phyloP scores from a whole-genome alignment of 2,113 vertebrate species.

The Megaceryle maxima region DNA sequence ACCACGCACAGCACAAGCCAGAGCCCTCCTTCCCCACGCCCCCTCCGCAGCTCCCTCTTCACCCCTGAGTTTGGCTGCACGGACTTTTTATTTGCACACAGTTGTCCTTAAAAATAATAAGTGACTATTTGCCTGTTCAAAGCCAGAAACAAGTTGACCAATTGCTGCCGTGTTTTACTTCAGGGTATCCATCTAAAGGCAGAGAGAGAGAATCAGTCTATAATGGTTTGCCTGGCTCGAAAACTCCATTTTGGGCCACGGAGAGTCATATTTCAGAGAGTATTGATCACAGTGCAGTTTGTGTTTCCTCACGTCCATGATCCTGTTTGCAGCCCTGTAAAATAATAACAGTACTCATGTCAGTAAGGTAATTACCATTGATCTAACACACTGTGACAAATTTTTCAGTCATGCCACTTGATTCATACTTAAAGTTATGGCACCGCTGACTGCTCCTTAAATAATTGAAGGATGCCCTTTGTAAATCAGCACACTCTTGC shows the following conservation, averaged over 20 bases:
- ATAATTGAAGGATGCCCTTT: conserved; percentile 76
- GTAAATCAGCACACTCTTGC: conserved; percentile 68
- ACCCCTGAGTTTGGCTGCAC: conserved; percentile 12
- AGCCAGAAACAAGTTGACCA: conserved; percentile 74
- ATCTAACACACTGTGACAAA: conserved; percentile 93
- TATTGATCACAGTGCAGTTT: conserved; percentile 89
- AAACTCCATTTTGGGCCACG: conserved; percentile 84
- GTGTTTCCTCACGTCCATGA: conserved; percentile 85
- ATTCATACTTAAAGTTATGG: conserved; percentile 87
- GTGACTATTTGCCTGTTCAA: conserved; percentile 74
- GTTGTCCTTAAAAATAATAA: conserved; percentile 75
- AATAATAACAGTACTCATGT: conserved; percentile 98
- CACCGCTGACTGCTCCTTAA: conserved; percentile 74
- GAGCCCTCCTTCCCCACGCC: neutral
- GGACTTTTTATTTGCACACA: conserved; percentile 66
- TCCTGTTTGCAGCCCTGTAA: conserved; percentile 96
- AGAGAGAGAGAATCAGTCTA: conserved; percentile 71
- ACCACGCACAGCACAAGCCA: neutral
- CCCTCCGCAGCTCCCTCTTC: conserved; percentile 1
- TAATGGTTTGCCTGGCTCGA: conserved; percentile 91
- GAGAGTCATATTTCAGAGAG: conserved; percentile 91
- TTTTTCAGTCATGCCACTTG: conserved; percentile 83
- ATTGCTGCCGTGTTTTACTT: conserved; percentile 75
- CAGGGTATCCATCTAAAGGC: conserved; percentile 73
- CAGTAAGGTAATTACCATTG: conserved; percentile 98